Evolutionary conservation across 1,140 invertebrate species (phyloP).

Genomic region (Drosophila quadrilineata): DNA sequence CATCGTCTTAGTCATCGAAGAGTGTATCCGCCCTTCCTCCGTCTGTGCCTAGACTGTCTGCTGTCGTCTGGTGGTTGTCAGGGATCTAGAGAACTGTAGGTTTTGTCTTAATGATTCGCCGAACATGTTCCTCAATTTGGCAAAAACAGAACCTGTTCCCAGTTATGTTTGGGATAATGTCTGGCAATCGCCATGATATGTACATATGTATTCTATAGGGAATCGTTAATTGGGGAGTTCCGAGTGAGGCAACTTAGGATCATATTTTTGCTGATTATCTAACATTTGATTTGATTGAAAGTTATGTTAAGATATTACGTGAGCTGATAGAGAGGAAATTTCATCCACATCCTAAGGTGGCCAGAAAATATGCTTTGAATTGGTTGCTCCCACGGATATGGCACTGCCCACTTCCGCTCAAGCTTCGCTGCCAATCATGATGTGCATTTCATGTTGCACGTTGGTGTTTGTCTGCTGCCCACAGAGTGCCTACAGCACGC

Average conservation of each 20-base stretch:
- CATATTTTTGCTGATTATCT: conserved; percentile 8
- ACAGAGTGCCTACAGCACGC: background rate
- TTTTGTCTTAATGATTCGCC: conserved; percentile 68
- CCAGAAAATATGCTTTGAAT: too few species aligned
- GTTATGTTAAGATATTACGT: conserved; percentile 1
- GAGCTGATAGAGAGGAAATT: background rate
- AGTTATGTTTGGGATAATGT: conserved; percentile 63
- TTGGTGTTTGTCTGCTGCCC: background rate
- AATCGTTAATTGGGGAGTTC: conserved; percentile 49
- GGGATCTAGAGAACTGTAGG: too few species aligned
- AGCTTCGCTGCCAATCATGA: conserved; percentile 9
- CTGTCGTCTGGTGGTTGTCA: too few species aligned
- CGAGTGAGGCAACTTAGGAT: background rate
- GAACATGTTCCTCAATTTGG: conserved; percentile 43
- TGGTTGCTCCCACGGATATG: conserved; percentile 39
- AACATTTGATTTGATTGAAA: conserved; percentile 25
- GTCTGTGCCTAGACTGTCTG: too few species aligned
- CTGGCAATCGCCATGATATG: conserved; percentile 55
- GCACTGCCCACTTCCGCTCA: conserved; percentile 62
- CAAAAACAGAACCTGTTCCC: conserved; percentile 44
- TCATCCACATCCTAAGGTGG: too few species aligned
- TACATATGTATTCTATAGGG: conserved; percentile 24
- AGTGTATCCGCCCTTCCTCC: too few species aligned
- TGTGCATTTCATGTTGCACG: conserved; percentile 46
- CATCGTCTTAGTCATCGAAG: conserved; percentile 63